These are phyloP conservation scores for Xiphophorus couchianus DNA, from an alignment of 2,113 vertebrate genomes.

Conservation along the genomic window DNA sequence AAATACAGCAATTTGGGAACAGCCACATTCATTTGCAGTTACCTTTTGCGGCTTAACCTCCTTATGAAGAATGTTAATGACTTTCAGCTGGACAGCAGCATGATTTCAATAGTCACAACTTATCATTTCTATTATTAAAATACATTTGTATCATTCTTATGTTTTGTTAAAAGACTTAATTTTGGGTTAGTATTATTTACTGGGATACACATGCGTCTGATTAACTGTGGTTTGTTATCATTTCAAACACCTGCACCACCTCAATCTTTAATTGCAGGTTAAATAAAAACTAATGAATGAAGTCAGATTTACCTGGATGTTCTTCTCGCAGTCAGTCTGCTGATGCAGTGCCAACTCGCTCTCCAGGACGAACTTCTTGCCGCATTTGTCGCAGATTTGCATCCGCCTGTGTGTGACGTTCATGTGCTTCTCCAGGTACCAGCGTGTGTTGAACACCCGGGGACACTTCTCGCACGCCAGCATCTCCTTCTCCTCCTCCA, in stretches of 20 bases:
- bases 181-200: background rate
- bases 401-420: conserved; percentile 97
- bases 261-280: too few species aligned
- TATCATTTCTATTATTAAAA: background rate
- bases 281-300: background rate
- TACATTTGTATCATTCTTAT: background rate
- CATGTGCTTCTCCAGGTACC: conserved; percentile 99
- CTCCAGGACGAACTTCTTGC: conserved; percentile 98
- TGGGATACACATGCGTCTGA: background rate
- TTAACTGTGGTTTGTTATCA: too few species aligned
- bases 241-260: background rate
- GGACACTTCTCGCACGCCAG: conserved; percentile 98
- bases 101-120: background rate
- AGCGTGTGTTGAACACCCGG: conserved; percentile 97
- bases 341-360: conserved; percentile 98
- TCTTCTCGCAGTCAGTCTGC: conserved; percentile 99
- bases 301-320: conserved; percentile 90
- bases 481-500: conserved; percentile 94
- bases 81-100: background rate
- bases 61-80: background rate
- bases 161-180: background rate
- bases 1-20: background rate
- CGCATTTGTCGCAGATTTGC: conserved; percentile 99
- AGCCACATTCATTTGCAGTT: background rate
- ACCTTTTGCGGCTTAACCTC: background rate